Evolutionary conservation across 2,797 vertebrate genomes (phyloP), one percentile per base, ranked within the genome.

Genomic region (Paratrypauchen microcephalus): DNA sequence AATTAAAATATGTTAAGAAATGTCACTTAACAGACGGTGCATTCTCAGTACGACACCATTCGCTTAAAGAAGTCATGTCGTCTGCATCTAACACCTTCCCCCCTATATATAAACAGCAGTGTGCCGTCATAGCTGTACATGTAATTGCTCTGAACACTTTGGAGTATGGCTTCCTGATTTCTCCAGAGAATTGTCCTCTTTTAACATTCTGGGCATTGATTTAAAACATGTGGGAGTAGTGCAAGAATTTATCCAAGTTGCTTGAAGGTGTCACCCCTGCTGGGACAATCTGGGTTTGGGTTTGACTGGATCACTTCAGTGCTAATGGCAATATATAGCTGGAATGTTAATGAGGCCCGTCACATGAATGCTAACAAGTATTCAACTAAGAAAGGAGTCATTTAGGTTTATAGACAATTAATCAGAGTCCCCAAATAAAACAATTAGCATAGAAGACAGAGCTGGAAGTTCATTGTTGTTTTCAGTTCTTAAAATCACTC

Each of bases 131-230:
- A 69, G 78, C 77, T 86, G 73, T 73, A 82, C 79, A 80, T 75
- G 83, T 89, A 83, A 90, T 91, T 82, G 88, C 80, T 68, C 72
- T 73, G 83, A 83, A 86, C 70, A 80, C 75, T 80, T 70, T 69
- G 55, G 85, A 75, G 80, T 76, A 73, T 83, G 69, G 63, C 73
- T 67, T 68, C 52, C 32, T 82, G 65, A 88, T 86, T 88, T 88
- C 88, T 86, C 84, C n/a, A n/a, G 56, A 76, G 84, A 68, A 71
- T 69, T 7, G 24, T 78, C 73, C 30, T 71, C 59, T 24, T 77
- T 79, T 79, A 69, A 66, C 68, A 71, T 79, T 69, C 71, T 71
- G 75, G 84, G 79, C 78, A 78, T 77, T 82, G 79, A 87, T 85
- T 88, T 75, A 63, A 79, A 72, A 64, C 54, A 67, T 55, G 26